These are phyloP conservation scores for Sander lucioperca DNA, from an alignment of 2,113 vertebrate species.

Conservation along the genomic window DNA sequence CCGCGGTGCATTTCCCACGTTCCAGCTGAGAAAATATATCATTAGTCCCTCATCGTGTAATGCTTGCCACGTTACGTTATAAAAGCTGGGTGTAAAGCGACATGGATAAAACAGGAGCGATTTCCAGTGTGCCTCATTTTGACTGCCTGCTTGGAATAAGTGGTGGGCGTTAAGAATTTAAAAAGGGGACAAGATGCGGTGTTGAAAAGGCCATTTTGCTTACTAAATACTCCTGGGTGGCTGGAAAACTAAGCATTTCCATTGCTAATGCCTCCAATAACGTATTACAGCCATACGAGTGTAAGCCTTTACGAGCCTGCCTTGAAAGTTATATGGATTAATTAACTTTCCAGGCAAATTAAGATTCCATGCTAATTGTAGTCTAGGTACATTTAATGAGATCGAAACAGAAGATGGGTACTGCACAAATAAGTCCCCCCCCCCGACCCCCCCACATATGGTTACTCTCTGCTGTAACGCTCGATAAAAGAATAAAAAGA, in stretches of 20 bases:
- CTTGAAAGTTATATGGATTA: conserved; percentile 76
- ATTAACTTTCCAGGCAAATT: conserved; percentile 80
- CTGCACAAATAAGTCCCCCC: conserved; percentile 48
- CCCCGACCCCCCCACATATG: conserved; percentile 12
- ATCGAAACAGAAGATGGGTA: conserved; percentile 68
- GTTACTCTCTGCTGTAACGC: conserved; percentile 9
- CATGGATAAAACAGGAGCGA: conserved; percentile 77
- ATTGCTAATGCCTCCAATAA: conserved; percentile 71
- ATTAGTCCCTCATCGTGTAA: conserved; percentile 84
- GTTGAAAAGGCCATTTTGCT: conserved; percentile 77
- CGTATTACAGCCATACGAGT: conserved; percentile 58
- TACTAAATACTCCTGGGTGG: conserved; percentile 78
- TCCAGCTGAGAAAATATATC: conserved; percentile 88
- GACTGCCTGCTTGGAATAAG: conserved; percentile 73
- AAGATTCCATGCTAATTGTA: conserved; percentile 76
- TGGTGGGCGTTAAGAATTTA: conserved; percentile 65
- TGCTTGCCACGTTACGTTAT: conserved; percentile 86
- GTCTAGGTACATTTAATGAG: conserved; percentile 66
- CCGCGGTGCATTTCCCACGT: conserved; percentile 75
- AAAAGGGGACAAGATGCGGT: conserved; percentile 66
- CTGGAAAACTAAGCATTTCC: conserved; percentile 78
- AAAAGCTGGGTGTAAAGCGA: conserved; percentile 81
- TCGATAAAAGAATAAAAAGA: conserved; percentile 34
- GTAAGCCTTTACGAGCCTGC: conserved; percentile 67
- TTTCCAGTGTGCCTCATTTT: conserved; percentile 78